Conservation (phyloP, 2,888 invertebrate species). For the Biston stratarius region DNA sequence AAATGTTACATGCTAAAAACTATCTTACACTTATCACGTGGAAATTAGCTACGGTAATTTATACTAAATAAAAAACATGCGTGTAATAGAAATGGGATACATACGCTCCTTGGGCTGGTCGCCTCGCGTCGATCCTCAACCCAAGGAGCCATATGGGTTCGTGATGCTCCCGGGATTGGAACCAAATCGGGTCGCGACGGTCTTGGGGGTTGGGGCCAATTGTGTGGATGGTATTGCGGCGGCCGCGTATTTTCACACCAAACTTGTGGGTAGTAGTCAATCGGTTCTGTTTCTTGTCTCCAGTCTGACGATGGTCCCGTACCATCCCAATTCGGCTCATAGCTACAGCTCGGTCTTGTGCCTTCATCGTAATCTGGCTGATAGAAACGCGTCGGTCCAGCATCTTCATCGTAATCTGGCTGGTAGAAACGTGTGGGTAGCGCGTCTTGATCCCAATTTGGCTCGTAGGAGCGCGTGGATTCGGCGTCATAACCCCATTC, state of each 20-base stretch:
- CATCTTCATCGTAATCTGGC: not conserved
- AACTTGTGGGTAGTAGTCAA: not conserved
- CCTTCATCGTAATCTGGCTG: too few relatives aligned
- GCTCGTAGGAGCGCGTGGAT: not conserved
- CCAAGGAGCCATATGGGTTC: slow-evolving; percentile 24
- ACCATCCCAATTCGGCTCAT: not conserved
- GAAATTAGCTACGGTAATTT: too few relatives aligned
- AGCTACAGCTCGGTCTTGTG: too few relatives aligned
- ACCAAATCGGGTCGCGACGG: not conserved
- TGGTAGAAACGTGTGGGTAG: not conserved
- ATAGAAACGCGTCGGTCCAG: not conserved
- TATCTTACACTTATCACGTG: not conserved
- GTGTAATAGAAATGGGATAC: slow-evolving; percentile 12
- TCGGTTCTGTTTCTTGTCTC: not conserved
- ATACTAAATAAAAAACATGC: too few relatives aligned
- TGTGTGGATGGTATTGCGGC: not conserved
- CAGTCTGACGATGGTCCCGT: not conserved
- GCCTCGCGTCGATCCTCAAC: slow-evolving; percentile 34
- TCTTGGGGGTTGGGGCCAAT: not conserved
- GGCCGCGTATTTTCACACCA: not conserved
- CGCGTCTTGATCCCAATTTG: not conserved
- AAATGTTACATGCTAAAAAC: not conserved
- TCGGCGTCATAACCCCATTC: not conserved
- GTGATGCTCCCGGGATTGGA: not conserved
- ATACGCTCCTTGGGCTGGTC: slow-evolving; percentile 30